A percentile compares a stretch with the other conserved stretches of the same genome.
Conservation (phyloP, 1,140 invertebrate genomes). For the Ceratina japonica region DNA sequence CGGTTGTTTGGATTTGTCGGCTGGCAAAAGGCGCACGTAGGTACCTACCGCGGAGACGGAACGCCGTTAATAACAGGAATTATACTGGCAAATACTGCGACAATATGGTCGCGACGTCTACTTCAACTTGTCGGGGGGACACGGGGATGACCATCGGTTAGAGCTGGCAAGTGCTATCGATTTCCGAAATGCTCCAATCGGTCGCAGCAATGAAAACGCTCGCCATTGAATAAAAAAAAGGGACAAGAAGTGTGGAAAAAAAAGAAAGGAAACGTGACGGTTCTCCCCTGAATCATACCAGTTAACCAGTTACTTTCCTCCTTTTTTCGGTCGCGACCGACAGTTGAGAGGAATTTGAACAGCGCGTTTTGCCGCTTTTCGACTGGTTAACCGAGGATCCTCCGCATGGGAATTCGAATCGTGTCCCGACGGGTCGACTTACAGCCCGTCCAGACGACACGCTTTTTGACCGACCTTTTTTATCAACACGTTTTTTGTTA, state of each 20-base stretch:
- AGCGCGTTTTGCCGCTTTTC: not conserved
- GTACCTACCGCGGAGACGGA: not conserved
- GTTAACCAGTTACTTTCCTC: constrained; percentile 10
- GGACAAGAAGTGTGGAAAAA: not conserved
- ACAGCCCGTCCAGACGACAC: not conserved
- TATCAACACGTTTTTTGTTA: constrained; percentile 23
- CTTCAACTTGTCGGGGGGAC: constrained; percentile 13
- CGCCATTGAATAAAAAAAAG: not conserved
- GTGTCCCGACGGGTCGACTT: not conserved
- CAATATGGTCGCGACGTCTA: not conserved
- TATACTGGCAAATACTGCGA: constrained; percentile 33
- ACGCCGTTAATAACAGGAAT: constrained; percentile 34
- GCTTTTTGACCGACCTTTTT: not conserved
- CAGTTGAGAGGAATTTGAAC: no score
- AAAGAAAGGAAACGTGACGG: not conserved
- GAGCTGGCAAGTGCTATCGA: constrained; percentile 32
- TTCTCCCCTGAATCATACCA: constrained; percentile 10
- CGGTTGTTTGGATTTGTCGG: no score
- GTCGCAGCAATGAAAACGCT: constrained; percentile 28
- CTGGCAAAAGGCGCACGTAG: not conserved
- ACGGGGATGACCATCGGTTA: no score
- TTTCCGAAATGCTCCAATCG: constrained; percentile 37
- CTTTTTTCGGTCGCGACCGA: not conserved
- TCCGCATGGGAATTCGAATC: not conserved
- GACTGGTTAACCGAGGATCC: not conserved